phyloP scores from a whole-genome alignment of 2,888 invertebrate genomes.

The Lymantria monacha region DNA sequence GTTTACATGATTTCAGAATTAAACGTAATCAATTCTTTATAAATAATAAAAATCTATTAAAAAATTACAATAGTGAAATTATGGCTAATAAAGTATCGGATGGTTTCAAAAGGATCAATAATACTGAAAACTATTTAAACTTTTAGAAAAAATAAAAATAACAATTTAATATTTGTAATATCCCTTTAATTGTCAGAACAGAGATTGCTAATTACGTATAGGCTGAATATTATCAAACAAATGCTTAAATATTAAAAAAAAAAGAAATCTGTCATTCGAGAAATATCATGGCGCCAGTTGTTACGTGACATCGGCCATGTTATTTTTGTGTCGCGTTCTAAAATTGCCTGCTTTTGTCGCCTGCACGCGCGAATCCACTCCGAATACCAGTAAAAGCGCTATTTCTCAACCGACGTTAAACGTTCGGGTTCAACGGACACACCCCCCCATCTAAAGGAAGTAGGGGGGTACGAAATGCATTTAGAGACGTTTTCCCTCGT shows the following conservation, averaged over 20 bases:
- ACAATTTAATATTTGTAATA: too few species aligned
- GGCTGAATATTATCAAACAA: too few species aligned
- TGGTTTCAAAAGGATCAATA: too few species aligned
- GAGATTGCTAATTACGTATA: too few species aligned
- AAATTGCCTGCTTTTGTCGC: conserved; percentile 46
- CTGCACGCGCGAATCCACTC: conserved; percentile 37
- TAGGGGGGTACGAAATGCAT: conserved; percentile 29
- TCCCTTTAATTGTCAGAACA: too few species aligned
- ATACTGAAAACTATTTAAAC: too few species aligned
- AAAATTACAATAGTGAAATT: too few species aligned
- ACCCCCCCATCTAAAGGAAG: conserved; percentile 14
- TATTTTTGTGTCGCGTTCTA: conserved; percentile 32
- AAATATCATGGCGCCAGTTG: neutral
- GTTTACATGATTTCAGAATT: too few species aligned
- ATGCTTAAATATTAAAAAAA: neutral
- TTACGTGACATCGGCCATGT: conserved; percentile 7
- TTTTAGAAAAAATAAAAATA: too few species aligned
- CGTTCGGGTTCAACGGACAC: conserved; percentile 34
- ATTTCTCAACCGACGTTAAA: conserved; percentile 42
- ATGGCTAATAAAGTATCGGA: too few species aligned
- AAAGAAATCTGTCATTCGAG: neutral
- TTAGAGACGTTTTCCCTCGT: conserved; percentile 20
- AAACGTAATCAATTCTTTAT: too few species aligned
- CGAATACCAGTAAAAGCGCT: conserved; percentile 38
- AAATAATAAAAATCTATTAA: too few species aligned